phyloP scores from a whole-genome alignment of 2,113 vertebrate species.

The Nycticorax nycticorax region DNA sequence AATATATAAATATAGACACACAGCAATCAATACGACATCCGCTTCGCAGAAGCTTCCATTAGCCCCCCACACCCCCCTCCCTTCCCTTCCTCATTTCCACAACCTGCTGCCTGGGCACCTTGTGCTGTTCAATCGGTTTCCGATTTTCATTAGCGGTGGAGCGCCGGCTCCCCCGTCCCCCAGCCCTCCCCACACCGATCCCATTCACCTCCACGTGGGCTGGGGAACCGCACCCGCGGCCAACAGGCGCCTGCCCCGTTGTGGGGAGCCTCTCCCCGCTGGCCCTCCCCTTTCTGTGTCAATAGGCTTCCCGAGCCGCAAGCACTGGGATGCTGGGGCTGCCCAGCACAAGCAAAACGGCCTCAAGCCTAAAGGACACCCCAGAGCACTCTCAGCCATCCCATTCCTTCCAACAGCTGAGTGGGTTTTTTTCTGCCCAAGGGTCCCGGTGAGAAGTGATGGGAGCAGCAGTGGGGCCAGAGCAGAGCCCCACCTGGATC shows the following conservation, averaged over 20 bases:
- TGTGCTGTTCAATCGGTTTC: constrained; percentile 75
- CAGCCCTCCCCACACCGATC: not conserved
- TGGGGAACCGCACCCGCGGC: not conserved
- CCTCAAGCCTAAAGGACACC: not conserved
- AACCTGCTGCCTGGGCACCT: constrained; percentile 80
- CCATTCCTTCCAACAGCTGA: not conserved
- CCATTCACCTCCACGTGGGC: constrained; percentile 1
- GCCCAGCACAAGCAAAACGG: not conserved
- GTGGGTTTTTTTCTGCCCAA: not conserved
- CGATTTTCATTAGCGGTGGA: constrained; percentile 79
- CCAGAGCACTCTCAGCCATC: not conserved
- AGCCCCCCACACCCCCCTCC: constrained; percentile 33
- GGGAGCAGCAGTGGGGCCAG: not conserved
- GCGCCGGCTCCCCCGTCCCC: constrained; percentile 39
- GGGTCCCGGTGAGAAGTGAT: not conserved
- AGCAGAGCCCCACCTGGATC: not conserved
- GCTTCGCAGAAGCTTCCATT: constrained; percentile 73
- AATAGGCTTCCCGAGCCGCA: not conserved
- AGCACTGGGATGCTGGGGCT: not conserved
- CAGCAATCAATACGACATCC: constrained; percentile 81
- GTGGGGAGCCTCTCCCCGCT: not conserved
- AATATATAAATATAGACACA: constrained; percentile 81
- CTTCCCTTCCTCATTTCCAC: constrained; percentile 76
- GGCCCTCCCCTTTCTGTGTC: not conserved
- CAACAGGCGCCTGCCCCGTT: not conserved